Evolutionary conservation across 2,888 invertebrate species (phyloP), one percentile per base, ranked within the genome.

Genomic region (Oxyscelio sp.): DNA sequence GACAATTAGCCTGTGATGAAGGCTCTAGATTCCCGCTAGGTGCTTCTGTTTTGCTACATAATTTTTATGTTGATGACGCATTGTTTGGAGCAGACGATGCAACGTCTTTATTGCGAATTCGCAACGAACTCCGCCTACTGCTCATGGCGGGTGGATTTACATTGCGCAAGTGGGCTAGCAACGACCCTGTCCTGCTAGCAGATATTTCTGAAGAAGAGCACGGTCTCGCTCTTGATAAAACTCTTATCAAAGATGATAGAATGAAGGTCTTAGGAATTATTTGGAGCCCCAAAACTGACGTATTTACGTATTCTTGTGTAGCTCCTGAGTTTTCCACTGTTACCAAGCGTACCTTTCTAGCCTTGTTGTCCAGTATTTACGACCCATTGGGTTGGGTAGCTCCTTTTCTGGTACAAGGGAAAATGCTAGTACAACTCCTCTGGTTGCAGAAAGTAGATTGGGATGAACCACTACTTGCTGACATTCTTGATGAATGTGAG

Each of bases 121-220:
- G 54, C 6, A 22, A 21, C 3, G 22, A 54, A 13, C 34, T 34
- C n/a, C 6, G 54, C 22, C 19, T 9, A 34, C 9, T 34, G 11
- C 11, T 34, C 34, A 34, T 11, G 34, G 34, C 34, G 34, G 34
- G 34, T 34, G 34, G 54, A 2, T 54, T 54, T 24, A 54, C 54
- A 4, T 13, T 54, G 13, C 54, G 15, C 24, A 54, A 54, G n/a
- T 54, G 54, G 54, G 54, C 27, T 3, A 54, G 54, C n/a, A 54
- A 54, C 22, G n/a, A 15, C 3, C 4, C 54, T 54, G 54, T 4
- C 4, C 13, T 54, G n/a, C 13, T 54, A 3, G 15, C 19, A 3
- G 54, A 54, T 13, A 54, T 54, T 27, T 13, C 22, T 27, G 54
- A 54, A 22, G 19, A 54, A n/a, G n/a, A 54, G 2, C 24, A 24